phyloP scores from a whole-genome alignment of 2,113 vertebrate species.

The Rissa tridactyla region DNA sequence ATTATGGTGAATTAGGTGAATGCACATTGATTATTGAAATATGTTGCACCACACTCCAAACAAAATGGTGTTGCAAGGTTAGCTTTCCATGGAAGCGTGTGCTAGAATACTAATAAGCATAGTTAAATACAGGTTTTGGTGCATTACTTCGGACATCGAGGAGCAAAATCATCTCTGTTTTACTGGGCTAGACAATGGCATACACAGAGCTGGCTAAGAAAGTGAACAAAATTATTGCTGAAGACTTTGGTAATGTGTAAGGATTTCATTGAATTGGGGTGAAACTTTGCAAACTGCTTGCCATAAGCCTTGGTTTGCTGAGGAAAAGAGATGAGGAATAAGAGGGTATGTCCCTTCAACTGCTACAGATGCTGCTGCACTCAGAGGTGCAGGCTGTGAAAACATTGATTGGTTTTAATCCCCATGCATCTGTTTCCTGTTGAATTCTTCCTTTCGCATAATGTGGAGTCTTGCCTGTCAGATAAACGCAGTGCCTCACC shows the following conservation, averaged over 20 bases:
- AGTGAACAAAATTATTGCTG: neutral
- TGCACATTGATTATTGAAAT: neutral
- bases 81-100: neutral
- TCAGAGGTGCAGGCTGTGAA: neutral
- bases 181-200: neutral
- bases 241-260: neutral
- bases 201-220: neutral
- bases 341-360: neutral
- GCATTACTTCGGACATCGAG: neutral
- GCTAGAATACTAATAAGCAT: neutral
- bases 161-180: neutral
- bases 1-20: neutral
- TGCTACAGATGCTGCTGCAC: neutral
- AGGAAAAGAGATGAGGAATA: neutral
- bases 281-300: neutral
- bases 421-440: constrained; percentile 1
- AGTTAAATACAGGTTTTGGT: neutral
- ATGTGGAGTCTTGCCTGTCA: constrained; percentile 23
- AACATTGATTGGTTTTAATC: constrained; percentile 7
- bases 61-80: neutral
- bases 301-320: neutral
- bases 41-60: neutral
- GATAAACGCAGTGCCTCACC: neutral
- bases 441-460: constrained; percentile 27
- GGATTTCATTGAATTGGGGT: neutral